Percentiles rank a stretch among this genome's conserved stretches.
Evolutionary conservation across 2,113 vertebrate genomes (phyloP).

Genomic region (Chionodraco myersi): DNA sequence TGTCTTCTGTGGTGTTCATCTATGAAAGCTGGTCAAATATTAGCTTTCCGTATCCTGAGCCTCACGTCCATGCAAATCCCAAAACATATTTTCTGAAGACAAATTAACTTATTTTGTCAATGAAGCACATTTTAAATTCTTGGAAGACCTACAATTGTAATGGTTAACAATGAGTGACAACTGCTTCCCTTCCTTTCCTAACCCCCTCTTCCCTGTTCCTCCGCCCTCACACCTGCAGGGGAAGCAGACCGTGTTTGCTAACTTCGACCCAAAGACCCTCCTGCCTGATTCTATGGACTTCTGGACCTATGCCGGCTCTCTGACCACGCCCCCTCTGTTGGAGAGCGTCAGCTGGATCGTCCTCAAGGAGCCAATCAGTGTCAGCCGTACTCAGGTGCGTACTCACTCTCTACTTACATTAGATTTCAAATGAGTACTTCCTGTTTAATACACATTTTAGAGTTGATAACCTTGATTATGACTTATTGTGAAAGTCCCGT

Average conservation of each 20-base stretch:
- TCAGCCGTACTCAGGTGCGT: constrained; percentile 89
- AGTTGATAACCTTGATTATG: not conserved
- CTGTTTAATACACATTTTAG: not conserved
- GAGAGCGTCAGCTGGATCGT: constrained; percentile 95
- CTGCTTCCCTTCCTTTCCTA: not conserved
- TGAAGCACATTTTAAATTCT: accelerated
- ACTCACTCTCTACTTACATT: not conserved
- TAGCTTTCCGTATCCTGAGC: too few species aligned
- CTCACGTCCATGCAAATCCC: not conserved
- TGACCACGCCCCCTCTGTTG: constrained; percentile 93
- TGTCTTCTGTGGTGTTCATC: too few species aligned
- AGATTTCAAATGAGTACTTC: not conserved
- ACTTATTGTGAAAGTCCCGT: not conserved
- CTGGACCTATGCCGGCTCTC: constrained; percentile 93
- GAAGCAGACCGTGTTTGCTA: constrained; percentile 84
- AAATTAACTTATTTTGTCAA: not conserved
- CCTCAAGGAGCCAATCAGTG: constrained; percentile 88
- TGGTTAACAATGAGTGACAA: too few species aligned
- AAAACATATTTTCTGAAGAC: not conserved
- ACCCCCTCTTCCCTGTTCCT: not conserved
- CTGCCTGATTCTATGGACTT: constrained; percentile 88
- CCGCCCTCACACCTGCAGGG: constrained; percentile 77
- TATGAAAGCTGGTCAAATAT: too few species aligned
- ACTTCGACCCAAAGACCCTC: constrained; percentile 87
- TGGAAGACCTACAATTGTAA: not conserved